A percentile compares a stretch with the other conserved stretches of the same genome.
Conservation (phyloP, 2,888 invertebrate genomes). For the Phlogophora meticulosa region DNA sequence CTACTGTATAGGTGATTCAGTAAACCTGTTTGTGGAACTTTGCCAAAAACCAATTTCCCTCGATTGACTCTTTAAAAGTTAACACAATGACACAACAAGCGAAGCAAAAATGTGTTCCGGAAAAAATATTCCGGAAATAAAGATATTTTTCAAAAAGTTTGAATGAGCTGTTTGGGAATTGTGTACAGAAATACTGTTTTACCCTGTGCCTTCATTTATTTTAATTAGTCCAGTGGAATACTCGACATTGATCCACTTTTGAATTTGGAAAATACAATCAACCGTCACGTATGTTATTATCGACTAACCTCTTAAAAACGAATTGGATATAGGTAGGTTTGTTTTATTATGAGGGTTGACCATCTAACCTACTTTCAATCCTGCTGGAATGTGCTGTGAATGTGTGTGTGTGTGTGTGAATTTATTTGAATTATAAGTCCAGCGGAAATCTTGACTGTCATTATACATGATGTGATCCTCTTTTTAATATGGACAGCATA, state of each 20-base stretch:
- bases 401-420: no score
- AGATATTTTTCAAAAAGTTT: constrained; percentile 41
- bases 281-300: no score
- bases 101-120: constrained; percentile 32
- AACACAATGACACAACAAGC: constrained; percentile 55
- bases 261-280: no score
- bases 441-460: no score
- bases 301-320: no score
- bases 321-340: no score
- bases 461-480: no score
- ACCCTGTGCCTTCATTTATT: constrained; percentile 5
- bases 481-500: no score
- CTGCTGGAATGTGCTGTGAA: no score
- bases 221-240: constrained; percentile 15
- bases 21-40: constrained; percentile 49
- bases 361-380: no score
- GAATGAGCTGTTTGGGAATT: constrained; percentile 26
- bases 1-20: constrained; percentile 30
- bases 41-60: constrained; percentile 61
- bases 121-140: constrained; percentile 32
- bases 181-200: neutral
- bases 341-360: no score
- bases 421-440: no score
- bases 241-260: neutral
- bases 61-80: constrained; percentile 59